Evolutionary conservation across 2,888 invertebrate genomes (phyloP).

Genomic region (Enchytraeus crypticus): DNA sequence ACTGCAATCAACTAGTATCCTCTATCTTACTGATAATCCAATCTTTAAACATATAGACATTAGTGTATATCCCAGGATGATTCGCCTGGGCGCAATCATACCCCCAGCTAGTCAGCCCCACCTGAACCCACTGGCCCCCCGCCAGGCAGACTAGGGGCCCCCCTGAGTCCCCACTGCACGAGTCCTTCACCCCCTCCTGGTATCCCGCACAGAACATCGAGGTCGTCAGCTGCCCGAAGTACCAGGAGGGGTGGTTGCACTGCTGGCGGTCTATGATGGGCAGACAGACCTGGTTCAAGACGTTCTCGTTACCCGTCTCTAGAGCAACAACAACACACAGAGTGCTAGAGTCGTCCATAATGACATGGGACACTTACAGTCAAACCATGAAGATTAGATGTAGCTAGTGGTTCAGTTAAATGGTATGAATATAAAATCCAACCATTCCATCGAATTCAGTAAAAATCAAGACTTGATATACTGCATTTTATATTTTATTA

Average conservation of each 20-base stretch:
- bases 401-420: no score
- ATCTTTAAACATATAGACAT: conserved; percentile 30
- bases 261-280: conserved; percentile 6
- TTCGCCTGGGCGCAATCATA: conserved; percentile 36
- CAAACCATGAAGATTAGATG: no score
- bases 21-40: conserved; percentile 32
- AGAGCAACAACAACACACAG: no score
- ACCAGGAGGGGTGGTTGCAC: conserved; percentile 19
- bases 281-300: conserved; percentile 17
- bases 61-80: conserved; percentile 42
- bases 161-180: conserved; percentile 38
- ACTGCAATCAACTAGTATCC: no score
- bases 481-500: no score
- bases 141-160: conserved; percentile 40
- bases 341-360: no score
- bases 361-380: no score
- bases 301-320: conserved; percentile 3
- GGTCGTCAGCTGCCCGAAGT: conserved; percentile 9
- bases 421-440: no score
- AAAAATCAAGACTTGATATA: no score
- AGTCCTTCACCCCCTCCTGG: conserved; percentile 15
- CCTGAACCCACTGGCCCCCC: conserved; percentile 33
- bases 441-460: no score
- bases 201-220: conserved; percentile 24
- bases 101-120: conserved; percentile 42